phyloP scores from a whole-genome alignment of 2,888 invertebrate genomes.

The Glyphotaelius pellucidus region DNA sequence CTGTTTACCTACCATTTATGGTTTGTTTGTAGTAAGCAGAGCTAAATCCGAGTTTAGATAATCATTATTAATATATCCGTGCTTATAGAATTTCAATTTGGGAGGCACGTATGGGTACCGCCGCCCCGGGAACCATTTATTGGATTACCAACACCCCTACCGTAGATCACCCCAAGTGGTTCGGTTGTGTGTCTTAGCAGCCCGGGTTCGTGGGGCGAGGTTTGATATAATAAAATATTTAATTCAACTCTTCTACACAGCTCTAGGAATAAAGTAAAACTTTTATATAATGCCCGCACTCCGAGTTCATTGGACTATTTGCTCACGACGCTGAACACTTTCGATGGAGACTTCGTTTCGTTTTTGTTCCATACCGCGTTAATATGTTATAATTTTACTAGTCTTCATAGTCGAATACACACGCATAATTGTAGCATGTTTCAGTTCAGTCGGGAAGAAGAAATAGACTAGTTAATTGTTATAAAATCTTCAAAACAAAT shows the following conservation, averaged over 20 bases:
- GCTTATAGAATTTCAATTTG: too few species aligned
- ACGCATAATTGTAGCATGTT: neutral
- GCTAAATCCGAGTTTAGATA: too few species aligned
- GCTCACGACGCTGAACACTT: constrained; percentile 22
- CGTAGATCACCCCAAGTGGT: too few species aligned
- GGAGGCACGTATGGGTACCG: too few species aligned
- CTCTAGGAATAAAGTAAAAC: neutral
- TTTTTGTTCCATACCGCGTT: neutral
- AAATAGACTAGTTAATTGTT: neutral
- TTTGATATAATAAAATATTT: neutral
- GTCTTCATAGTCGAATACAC: neutral
- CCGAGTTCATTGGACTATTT: constrained; percentile 10
- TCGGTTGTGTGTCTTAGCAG: too few species aligned
- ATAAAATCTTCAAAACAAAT: neutral
- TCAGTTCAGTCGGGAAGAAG: neutral
- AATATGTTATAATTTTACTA: neutral
- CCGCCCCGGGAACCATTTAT: too few species aligned
- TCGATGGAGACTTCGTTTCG: constrained; percentile 2
- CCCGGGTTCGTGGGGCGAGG: too few species aligned
- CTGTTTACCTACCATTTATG: too few species aligned
- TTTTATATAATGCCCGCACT: constrained; percentile 21
- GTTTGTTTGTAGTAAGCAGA: too few species aligned
- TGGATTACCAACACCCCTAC: too few species aligned
- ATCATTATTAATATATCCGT: too few species aligned
- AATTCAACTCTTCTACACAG: neutral